Conservation (phyloP, 2,113 vertebrate genomes). For the Chiloscyllium plagiosum region DNA sequence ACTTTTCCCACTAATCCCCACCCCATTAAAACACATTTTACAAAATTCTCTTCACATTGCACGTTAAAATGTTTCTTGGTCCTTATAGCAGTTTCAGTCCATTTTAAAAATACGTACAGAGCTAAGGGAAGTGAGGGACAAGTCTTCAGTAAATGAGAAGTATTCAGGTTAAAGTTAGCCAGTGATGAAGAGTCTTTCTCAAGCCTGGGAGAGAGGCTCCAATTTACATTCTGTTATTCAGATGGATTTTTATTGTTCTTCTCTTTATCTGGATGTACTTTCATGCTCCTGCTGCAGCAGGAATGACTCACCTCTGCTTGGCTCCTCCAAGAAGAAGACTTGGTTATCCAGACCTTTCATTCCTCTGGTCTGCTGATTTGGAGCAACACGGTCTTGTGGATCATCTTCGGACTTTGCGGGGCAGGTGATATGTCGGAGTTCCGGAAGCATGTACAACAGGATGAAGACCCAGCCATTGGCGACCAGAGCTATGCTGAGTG, state of each 20-base stretch:
- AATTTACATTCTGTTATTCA: no score
- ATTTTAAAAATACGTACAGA: no score
- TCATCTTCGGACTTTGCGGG: slow-evolving; percentile 50
- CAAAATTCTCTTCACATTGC: background rate
- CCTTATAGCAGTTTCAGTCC: no score
- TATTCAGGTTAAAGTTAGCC: background rate
- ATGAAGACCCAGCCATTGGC: slow-evolving; percentile 80
- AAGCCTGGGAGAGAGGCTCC: background rate
- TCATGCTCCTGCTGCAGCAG: background rate
- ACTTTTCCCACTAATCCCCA: no score
- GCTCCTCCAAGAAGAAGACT: slow-evolving; percentile 8
- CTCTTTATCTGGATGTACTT: background rate
- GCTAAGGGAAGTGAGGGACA: no score
- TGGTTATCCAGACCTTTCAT: slow-evolving; percentile 19
- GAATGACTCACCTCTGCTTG: background rate
- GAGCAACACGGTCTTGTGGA: slow-evolving; percentile 48
- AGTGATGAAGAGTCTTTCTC: background rate
- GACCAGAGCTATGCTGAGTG: slow-evolving; percentile 69
- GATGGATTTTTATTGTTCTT: no score
- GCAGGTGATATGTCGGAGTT: slow-evolving; percentile 65
- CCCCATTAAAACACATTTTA: background rate
- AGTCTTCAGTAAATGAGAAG: background rate
- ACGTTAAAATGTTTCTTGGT: background rate
- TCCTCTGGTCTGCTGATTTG: background rate
- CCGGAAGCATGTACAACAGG: slow-evolving; percentile 62